phyloP scores from a whole-genome alignment of 2,797 vertebrate species.

The Argyrosomus regius region DNA sequence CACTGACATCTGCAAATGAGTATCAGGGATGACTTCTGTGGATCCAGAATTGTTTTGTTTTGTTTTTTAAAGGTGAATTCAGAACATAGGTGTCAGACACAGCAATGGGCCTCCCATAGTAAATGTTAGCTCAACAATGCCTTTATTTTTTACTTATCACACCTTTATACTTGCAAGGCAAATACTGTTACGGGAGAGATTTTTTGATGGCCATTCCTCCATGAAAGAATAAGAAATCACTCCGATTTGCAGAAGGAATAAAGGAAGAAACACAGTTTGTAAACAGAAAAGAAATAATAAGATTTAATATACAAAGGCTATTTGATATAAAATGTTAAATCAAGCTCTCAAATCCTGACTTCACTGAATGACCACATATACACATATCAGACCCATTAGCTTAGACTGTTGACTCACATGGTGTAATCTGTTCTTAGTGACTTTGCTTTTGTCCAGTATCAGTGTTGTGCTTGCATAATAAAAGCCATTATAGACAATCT shows the following conservation, averaged over 20 bases:
- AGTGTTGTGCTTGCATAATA: slow-evolving; percentile 40
- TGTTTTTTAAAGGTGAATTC: slow-evolving; percentile 23
- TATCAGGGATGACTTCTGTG: slow-evolving; percentile 60
- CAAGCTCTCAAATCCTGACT: slow-evolving; percentile 19
- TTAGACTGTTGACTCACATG: slow-evolving; percentile 8
- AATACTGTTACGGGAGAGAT: slow-evolving; percentile 39
- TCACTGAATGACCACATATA: slow-evolving; percentile 16
- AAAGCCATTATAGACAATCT: slow-evolving; percentile 35
- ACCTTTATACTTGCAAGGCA: slow-evolving; percentile 45
- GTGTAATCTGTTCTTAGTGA: slow-evolving; percentile 26
- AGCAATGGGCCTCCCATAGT: slow-evolving; percentile 21
- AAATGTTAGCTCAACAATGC: slow-evolving; percentile 48
- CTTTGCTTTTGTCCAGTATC: slow-evolving; percentile 50
- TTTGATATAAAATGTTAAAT: slow-evolving; percentile 23
- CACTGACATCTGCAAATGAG: slow-evolving; percentile 35
- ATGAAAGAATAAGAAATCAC: slow-evolving; percentile 16
- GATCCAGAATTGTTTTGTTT: slow-evolving; percentile 26
- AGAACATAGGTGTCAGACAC: slow-evolving; percentile 19
- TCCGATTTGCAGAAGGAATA: neutral
- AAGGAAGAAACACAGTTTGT: neutral
- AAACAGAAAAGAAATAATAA: slow-evolving; percentile 25
- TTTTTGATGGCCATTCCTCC: slow-evolving; percentile 23
- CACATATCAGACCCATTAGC: neutral
- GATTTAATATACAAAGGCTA: slow-evolving; percentile 38
- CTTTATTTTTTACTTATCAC: slow-evolving; percentile 58